These are phyloP conservation scores for Arbacia lixula DNA, from an alignment of 53 echinoderm and acorn worm species.

Conservation along the genomic window DNA sequence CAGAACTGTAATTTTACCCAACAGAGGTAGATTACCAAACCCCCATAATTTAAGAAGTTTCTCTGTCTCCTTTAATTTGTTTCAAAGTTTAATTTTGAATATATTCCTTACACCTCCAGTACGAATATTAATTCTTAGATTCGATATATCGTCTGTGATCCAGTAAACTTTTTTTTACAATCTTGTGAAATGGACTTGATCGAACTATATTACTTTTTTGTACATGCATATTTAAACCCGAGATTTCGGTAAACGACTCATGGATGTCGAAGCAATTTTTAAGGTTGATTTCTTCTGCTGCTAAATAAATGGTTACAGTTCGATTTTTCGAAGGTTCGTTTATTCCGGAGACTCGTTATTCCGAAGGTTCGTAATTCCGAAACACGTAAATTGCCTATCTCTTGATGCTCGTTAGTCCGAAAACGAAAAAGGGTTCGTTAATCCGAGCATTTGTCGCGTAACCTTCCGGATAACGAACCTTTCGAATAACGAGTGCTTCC, in stretches of 20 bases:
- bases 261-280: background rate
- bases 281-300: background rate
- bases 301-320: no score
- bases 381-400: no score
- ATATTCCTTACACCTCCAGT: background rate
- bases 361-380: no score
- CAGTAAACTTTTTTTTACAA: background rate
- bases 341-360: no score
- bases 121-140: background rate
- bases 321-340: no score
- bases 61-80: background rate
- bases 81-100: background rate
- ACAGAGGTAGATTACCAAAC: background rate
- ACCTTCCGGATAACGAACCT: no score
- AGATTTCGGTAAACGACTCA: background rate
- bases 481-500: no score
- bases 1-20: background rate
- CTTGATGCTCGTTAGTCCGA: no score
- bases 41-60: background rate
- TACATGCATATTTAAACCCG: background rate
- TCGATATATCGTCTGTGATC: background rate
- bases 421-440: no score
- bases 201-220: conserved; percentile 4
- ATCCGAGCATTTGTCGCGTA: no score
- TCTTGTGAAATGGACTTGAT: background rate